Base-by-base conservation (phyloP, 2,888 invertebrate species). In the Tiliacea citrago region DNA sequence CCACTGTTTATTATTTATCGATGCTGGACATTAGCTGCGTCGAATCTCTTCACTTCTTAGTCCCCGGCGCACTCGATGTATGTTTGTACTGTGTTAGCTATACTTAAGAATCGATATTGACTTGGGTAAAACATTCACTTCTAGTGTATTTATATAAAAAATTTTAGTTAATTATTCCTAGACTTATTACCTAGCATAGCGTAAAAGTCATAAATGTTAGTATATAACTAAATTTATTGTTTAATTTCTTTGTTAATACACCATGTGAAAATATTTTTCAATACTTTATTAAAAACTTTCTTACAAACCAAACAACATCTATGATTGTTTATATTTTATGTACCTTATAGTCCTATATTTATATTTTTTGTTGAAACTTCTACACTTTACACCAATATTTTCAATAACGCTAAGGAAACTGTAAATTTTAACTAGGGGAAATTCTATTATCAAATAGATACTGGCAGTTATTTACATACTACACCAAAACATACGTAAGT, bases 141-240 rank as follows among this genome's bases (percentile, higher is more conserved):
- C 91, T 96, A 96, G 96, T 96, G 95, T 96, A 95, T 96, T 95
- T 95, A 95, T 95, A 95, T 95, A 94, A 93, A 93, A 91, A 96
- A 95, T 95, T 96, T 96, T 96, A 96, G 96, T 96, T 96, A 93
- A 95, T 93, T 93, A 91, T 93, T 93, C 93, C 94, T 96, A 96
- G 95, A 95, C 95, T 96, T 93, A 93, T 94, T 88, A 95, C 94
- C 95, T 95, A 96, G 96, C 91, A 93, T 96, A 96, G 95, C 86
- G 92, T 95, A 93, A 94, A 93, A 94, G 93, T 94, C 94, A 93
- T 94, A n/a, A n/a, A 94, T 95, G 95, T 96, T 96, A 96, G 95
- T 96, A 95, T 95, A 94, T 96, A 96, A 94, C 96, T 94, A 96
- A 96, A 96, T 96, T 95, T 94, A 95, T 96, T 96, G 95, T 95